Percentiles rank a stretch among this genome's conserved stretches.
These are phyloP conservation scores for Dasyprocta punctata DNA, from an alignment of 2,113 vertebrate species.

Conservation along the genomic window DNA sequence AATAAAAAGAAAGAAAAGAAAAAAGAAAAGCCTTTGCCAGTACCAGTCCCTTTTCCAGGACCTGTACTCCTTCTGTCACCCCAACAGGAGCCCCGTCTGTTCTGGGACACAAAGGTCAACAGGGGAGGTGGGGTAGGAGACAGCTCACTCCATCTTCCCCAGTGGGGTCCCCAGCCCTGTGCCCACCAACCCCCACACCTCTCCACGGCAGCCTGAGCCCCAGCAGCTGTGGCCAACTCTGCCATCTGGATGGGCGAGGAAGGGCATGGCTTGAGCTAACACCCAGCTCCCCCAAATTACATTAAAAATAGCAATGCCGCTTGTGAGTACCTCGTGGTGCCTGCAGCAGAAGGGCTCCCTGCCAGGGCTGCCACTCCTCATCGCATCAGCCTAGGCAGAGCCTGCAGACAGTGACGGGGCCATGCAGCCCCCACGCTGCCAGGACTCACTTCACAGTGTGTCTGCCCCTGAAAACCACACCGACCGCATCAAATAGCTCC, in stretches of 20 bases:
- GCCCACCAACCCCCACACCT: not conserved
- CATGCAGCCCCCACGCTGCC: not conserved
- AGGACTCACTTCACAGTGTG: not conserved
- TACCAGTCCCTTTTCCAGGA: not conserved
- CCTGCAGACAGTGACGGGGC: constrained; percentile 10
- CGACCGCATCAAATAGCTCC: constrained; percentile 6
- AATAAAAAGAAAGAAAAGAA: not conserved
- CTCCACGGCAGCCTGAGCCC: constrained; percentile 51
- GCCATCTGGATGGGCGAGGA: not conserved
- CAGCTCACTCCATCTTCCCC: constrained; percentile 52
- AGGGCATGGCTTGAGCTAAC: constrained; percentile 60
- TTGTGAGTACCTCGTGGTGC: constrained; percentile 5
- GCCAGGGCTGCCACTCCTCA: constrained; percentile 79
- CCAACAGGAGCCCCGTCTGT: constrained; percentile 28
- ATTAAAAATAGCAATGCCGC: constrained; percentile 52
- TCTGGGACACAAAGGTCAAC: constrained; percentile 14
- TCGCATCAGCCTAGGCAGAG: constrained; percentile 66
- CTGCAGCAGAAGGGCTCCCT: constrained; percentile 80
- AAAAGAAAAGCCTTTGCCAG: not conserved
- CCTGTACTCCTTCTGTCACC: constrained; percentile 9
- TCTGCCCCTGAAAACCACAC: constrained; percentile 17
- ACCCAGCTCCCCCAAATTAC: not conserved
- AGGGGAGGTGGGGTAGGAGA: not conserved
- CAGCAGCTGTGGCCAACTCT: constrained; percentile 54
- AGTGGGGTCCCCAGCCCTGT: not conserved